A percentile compares a stretch with the other conserved stretches of the same genome.
Conservation (phyloP, 2,888 invertebrate species). For the Fragum sueziense region DNA sequence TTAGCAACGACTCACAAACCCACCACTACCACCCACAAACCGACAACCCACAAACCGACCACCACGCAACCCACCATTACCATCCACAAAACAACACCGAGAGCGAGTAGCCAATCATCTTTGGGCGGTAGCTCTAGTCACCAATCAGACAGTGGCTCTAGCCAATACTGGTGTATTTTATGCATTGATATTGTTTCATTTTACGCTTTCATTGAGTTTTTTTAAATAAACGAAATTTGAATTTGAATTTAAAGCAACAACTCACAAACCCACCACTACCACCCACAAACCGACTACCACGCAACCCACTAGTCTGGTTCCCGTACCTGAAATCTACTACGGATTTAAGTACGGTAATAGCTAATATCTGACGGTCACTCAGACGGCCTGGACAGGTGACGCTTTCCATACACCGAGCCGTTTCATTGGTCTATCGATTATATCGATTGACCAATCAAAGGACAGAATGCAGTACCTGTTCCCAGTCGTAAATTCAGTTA, state of each 20-base stretch:
- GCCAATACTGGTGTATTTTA: too few relatives aligned
- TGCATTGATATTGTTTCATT: too few relatives aligned
- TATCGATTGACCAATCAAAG: too few relatives aligned
- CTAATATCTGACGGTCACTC: too few relatives aligned
- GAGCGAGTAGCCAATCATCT: neutral
- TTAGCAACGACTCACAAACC: constrained; percentile 6
- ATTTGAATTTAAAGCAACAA: neutral
- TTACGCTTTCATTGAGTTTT: too few relatives aligned
- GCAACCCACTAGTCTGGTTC: constrained; percentile 18
- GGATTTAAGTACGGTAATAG: too few relatives aligned
- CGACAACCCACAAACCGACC: constrained; percentile 29
- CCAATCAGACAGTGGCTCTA: constrained; percentile 1
- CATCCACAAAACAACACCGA: neutral
- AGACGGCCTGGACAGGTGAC: too few relatives aligned
- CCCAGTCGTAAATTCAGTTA: too few relatives aligned
- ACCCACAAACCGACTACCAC: constrained; percentile 27
- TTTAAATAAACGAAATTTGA: constrained; percentile 6
- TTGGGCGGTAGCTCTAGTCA: constrained; percentile 10
- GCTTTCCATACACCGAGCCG: too few relatives aligned
- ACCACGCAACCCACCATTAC: neutral
- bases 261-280: constrained; percentile 9
- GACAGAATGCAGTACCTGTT: too few relatives aligned
- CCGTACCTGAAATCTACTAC: too few relatives aligned
- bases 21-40: constrained; percentile 11
- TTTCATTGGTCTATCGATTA: too few relatives aligned